Conservation (phyloP, 2,888 invertebrate species). For the Callimorpha dominula region DNA sequence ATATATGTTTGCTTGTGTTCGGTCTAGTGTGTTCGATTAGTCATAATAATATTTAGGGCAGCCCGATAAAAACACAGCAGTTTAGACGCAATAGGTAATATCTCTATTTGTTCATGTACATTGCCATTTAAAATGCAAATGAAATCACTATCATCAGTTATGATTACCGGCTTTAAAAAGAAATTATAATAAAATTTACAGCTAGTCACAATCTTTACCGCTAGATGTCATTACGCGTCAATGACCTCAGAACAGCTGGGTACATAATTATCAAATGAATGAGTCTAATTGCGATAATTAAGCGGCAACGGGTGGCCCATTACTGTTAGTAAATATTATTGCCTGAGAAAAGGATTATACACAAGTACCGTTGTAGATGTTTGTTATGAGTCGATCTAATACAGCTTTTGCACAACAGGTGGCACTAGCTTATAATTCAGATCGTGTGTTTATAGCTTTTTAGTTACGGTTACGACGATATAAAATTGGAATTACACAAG, state of each 20-base stretch:
- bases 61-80: slow-evolving; percentile 49
- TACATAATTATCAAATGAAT: slow-evolving; percentile 51
- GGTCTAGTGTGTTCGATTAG: slow-evolving; percentile 48
- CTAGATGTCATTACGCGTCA: slow-evolving; percentile 61
- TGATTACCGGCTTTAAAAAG: slow-evolving; percentile 5
- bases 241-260: slow-evolving; percentile 33
- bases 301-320: slow-evolving; percentile 52
- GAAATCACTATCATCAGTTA: slow-evolving; percentile 9
- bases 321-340: slow-evolving; percentile 47
- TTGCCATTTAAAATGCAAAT: slow-evolving; percentile 18
- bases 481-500: not conserved
- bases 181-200: slow-evolving; percentile 34
- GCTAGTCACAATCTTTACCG: slow-evolving; percentile 46
- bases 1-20: slow-evolving; percentile 39
- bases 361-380: slow-evolving; percentile 61
- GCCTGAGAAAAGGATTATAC: slow-evolving; percentile 56
- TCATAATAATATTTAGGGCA: slow-evolving; percentile 56
- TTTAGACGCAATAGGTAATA: slow-evolving; percentile 33
- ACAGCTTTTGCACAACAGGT: slow-evolving; percentile 66
- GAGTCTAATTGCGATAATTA: slow-evolving; percentile 59
- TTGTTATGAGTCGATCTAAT: slow-evolving; percentile 64
- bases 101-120: slow-evolving; percentile 24
- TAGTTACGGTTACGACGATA: not conserved
- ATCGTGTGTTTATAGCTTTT: too few relatives aligned
- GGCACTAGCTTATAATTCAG: slow-evolving; percentile 44